Conservation (phyloP, 1,140 invertebrate genomes). For the Leptinotarsa defecta region DNA sequence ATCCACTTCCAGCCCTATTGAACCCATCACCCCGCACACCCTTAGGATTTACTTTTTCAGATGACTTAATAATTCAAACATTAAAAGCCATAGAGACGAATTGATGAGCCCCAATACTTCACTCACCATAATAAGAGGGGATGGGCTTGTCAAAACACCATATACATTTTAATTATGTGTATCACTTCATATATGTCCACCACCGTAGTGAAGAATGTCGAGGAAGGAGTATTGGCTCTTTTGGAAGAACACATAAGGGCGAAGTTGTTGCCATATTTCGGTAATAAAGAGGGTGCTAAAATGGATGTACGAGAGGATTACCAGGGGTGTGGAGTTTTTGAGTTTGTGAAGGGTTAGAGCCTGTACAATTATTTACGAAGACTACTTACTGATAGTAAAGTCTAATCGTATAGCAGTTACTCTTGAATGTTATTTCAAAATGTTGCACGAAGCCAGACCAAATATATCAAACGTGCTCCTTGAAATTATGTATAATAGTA, state of each 20-base stretch:
- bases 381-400: too few species aligned
- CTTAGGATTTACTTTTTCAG: conserved; percentile 20
- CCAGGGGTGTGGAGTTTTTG: background rate
- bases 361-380: too few species aligned
- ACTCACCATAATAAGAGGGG: conserved; percentile 36
- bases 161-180: conserved; percentile 52
- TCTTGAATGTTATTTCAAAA: too few species aligned
- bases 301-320: background rate
- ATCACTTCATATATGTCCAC: conserved; percentile 42
- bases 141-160: conserved; percentile 49
- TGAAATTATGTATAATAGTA: too few species aligned
- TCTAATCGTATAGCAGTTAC: too few species aligned
- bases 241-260: background rate
- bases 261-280: background rate
- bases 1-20: too few species aligned
- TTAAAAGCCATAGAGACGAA: conserved; percentile 26
- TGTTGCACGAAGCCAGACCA: too few species aligned
- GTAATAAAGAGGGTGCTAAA: conserved; percentile 3
- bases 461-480: too few species aligned
- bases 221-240: conserved; percentile 33
- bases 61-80: conserved; percentile 38
- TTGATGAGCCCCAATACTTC: conserved; percentile 35
- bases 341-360: background rate
- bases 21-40: too few species aligned
- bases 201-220: background rate